Conservation (phyloP, 1,140 invertebrate genomes). For the Dinoponera quadriceps region DNA sequence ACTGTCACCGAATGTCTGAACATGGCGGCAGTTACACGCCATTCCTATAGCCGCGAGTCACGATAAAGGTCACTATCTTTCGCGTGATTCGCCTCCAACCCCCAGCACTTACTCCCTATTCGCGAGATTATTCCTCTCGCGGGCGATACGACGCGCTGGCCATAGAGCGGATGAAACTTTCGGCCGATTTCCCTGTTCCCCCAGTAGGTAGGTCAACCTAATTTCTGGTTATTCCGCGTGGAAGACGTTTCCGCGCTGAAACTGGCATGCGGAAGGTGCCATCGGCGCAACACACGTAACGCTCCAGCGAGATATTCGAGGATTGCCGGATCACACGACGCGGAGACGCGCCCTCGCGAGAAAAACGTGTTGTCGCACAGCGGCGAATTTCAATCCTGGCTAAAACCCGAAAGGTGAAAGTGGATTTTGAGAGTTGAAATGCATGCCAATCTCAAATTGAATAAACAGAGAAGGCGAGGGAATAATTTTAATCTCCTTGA, state of each 20-base stretch:
- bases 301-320: not conserved
- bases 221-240: not conserved
- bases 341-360: too few relatives aligned
- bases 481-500: too few relatives aligned
- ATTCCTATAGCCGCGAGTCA: slow-evolving; percentile 33
- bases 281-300: not conserved
- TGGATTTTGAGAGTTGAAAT: too few relatives aligned
- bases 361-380: too few relatives aligned
- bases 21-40: slow-evolving; percentile 53
- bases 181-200: slow-evolving; percentile 44
- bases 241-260: slow-evolving; percentile 12
- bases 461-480: too few relatives aligned
- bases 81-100: slow-evolving; percentile 50
- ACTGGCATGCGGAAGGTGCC: not conserved
- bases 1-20: slow-evolving; percentile 66
- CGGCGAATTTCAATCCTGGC: too few relatives aligned
- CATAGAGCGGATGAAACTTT: slow-evolving; percentile 16
- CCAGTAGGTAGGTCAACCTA: not conserved
- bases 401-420: too few relatives aligned
- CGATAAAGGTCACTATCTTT: slow-evolving; percentile 64
- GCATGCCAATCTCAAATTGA: too few relatives aligned
- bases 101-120: slow-evolving; percentile 5
- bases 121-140: slow-evolving; percentile 54
- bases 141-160: slow-evolving; percentile 24
- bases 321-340: not conserved